These are phyloP conservation scores for Phymorhynchus buccinoides DNA, from an alignment of 1,140 invertebrate species.

Conservation along the genomic window DNA sequence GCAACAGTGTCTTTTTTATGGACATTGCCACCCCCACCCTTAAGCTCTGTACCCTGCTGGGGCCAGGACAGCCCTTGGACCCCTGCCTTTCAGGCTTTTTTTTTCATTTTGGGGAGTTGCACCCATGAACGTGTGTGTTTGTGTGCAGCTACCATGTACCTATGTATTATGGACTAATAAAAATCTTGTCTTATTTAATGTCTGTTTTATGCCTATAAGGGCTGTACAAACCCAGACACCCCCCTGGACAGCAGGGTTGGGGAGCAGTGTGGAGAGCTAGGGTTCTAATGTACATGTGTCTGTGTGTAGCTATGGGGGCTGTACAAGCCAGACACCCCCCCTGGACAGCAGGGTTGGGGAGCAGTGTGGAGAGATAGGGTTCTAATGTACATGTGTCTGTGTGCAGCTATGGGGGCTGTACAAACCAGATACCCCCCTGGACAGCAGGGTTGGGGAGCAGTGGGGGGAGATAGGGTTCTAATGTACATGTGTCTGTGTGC, in stretches of 20 bases:
- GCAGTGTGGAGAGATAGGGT: constrained; percentile 96
- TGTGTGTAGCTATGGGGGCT: constrained; percentile 82
- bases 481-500: constrained; percentile 53
- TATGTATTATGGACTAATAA: too few relatives aligned
- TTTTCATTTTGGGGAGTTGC: too few relatives aligned
- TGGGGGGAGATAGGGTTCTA: constrained; percentile 97
- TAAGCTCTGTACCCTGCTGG: too few relatives aligned
- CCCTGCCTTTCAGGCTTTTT: too few relatives aligned
- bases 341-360: constrained; percentile 84
- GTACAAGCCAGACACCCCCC: constrained; percentile 83
- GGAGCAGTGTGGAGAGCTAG: constrained; percentile 96
- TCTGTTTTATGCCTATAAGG: constrained; percentile 89
- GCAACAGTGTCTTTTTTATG: too few relatives aligned
- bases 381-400: constrained; percentile 78
- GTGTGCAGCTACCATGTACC: constrained; percentile 84
- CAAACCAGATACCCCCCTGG: constrained; percentile 83
- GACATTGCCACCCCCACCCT: too few relatives aligned
- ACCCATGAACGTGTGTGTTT: too few relatives aligned
- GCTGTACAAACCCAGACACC: constrained; percentile 83
- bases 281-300: constrained; percentile 83
- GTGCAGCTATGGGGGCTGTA: constrained; percentile 84
- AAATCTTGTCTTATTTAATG: too few relatives aligned
- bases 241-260: constrained; percentile 82
- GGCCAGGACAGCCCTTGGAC: too few relatives aligned
- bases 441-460: constrained; percentile 86